Conservation (phyloP, 2,888 invertebrate genomes). For the Anthophora plumipes region DNA sequence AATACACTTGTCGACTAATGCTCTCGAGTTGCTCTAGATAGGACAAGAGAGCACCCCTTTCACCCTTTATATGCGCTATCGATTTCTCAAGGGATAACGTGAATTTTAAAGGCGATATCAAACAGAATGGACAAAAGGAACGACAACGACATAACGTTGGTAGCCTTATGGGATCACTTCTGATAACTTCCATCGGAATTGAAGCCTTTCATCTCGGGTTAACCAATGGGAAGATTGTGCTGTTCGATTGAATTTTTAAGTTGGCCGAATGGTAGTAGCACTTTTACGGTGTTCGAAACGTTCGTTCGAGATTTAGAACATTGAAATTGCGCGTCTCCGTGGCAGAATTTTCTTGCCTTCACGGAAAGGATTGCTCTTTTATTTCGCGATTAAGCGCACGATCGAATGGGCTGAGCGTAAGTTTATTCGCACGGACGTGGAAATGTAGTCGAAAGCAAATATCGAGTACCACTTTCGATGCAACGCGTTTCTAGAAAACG, state of each 20-base stretch:
- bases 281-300: slow-evolving; percentile 11
- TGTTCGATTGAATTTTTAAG: slow-evolving; percentile 6
- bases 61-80: slow-evolving; percentile 5
- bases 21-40: slow-evolving; percentile 44
- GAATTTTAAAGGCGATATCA: slow-evolving; percentile 15
- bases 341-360: background rate
- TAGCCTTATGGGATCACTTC: slow-evolving; percentile 16
- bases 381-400: background rate
- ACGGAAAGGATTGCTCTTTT: background rate
- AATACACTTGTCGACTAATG: slow-evolving; percentile 70
- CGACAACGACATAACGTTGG: slow-evolving; percentile 8
- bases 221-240: slow-evolving; percentile 7
- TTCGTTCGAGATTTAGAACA: background rate
- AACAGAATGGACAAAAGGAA: slow-evolving; percentile 2
- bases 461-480: background rate
- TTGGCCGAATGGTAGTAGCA: slow-evolving; percentile 27
- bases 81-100: slow-evolving; percentile 25
- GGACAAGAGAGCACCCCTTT: slow-evolving; percentile 5
- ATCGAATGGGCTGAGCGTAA: background rate
- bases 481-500: background rate
- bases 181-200: slow-evolving; percentile 20
- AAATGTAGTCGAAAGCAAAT: background rate
- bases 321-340: background rate
- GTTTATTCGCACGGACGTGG: background rate
- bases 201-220: slow-evolving; percentile 23